Percentiles rank a stretch among this genome's conserved stretches.
Evolutionary conservation across 2,797 vertebrate genomes (phyloP).

Genomic region (Hapalemur alaotrensis): DNA sequence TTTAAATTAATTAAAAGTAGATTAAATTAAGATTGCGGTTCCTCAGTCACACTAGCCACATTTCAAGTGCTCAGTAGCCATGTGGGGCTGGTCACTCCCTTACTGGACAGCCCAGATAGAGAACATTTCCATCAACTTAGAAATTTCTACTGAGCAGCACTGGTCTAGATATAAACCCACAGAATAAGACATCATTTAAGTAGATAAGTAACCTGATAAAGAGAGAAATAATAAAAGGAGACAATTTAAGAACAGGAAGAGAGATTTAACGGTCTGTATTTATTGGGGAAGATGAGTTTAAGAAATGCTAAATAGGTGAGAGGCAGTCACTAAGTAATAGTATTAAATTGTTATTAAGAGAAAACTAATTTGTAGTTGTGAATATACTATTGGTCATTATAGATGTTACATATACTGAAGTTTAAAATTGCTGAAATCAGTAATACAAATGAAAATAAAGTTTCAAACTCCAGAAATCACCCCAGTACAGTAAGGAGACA

Average conservation of each 20-base stretch:
- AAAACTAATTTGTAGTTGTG: neutral
- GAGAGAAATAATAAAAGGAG: neutral
- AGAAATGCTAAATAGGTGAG: neutral
- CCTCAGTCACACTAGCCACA: neutral
- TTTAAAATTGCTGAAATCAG: neutral
- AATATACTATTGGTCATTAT: neutral
- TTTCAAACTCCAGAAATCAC: neutral
- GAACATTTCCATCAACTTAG: neutral
- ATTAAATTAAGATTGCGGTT: neutral
- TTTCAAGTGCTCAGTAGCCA: neutral
- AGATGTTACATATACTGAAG: neutral
- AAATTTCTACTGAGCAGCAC: neutral
- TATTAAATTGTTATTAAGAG: neutral
- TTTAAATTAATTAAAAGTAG: neutral
- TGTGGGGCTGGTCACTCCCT: neutral
- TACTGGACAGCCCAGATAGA: too few relatives aligned
- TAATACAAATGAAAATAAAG: neutral
- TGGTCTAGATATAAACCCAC: neutral
- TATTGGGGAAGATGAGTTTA: neutral
- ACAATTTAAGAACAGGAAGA: neutral
- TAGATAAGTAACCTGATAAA: neutral
- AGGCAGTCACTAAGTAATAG: neutral
- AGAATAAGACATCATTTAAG: neutral
- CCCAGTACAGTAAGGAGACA: neutral
- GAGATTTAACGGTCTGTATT: neutral